These are phyloP conservation scores for Furcula furcula DNA, from an alignment of 2,888 invertebrate genomes.

Conservation along the genomic window DNA sequence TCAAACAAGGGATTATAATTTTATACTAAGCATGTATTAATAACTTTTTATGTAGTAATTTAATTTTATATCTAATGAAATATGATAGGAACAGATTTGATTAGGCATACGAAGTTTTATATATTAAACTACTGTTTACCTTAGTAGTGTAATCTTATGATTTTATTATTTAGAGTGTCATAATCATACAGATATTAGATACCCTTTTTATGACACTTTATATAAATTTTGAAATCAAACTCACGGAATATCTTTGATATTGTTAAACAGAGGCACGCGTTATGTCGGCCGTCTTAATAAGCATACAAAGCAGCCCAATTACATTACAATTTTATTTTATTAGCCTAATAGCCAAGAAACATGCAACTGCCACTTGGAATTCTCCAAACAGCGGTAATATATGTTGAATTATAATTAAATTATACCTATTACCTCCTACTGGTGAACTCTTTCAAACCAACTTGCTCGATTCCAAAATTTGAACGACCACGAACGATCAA, in stretches of 20 bases:
- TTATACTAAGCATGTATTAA: no score
- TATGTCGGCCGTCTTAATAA: slow-evolving; percentile 5
- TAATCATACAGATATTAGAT: not conserved
- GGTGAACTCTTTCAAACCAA: slow-evolving; percentile 16
- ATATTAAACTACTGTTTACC: slow-evolving; percentile 1
- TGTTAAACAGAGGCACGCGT: no score
- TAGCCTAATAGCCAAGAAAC: slow-evolving; percentile 23
- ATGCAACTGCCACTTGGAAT: slow-evolving; percentile 22
- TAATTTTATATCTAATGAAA: not conserved
- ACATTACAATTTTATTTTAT: slow-evolving; percentile 32
- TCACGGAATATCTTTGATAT: no score
- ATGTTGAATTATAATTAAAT: slow-evolving; percentile 33
- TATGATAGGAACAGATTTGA: slow-evolving; percentile 1
- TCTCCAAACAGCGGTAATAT: slow-evolving; percentile 9
- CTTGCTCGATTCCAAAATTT: slow-evolving; percentile 24
- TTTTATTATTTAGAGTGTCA: not conserved
- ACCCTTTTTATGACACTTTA: not conserved
- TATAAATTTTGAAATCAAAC: no score
- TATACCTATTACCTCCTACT: slow-evolving; percentile 29
- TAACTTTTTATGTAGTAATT: no score
- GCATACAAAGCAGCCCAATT: slow-evolving; percentile 29
- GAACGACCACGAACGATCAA: not conserved
- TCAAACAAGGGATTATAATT: no score
- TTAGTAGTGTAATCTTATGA: not conserved
- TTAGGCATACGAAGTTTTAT: not conserved